Evolutionary conservation across 2,797 vertebrate genomes (phyloP), one percentile per base, ranked within the genome.

Genomic region (Naso thynnoides): DNA sequence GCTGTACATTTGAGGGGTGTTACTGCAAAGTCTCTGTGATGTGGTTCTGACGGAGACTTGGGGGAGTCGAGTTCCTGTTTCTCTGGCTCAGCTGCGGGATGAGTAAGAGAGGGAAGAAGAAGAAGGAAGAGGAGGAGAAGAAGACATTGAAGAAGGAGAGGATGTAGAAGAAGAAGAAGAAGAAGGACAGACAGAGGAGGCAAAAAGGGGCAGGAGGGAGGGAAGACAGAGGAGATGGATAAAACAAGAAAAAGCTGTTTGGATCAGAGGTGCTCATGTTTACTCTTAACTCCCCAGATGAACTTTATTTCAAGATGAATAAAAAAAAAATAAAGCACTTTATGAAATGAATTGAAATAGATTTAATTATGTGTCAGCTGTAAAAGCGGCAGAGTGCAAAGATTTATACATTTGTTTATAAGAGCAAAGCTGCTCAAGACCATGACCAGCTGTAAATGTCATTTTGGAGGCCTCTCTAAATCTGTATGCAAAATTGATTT

Each of bases 341-440:
- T 21, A 44, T 54, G 47, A 82, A 84, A 76, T 64, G 11, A 83
- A 79, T 19, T 29, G 49, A 79, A 80, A 71, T 66, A 11, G 58
- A 78, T 75, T 81, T 83, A 88, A 83, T 82, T 80, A 73, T 76
- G 61, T 85, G 79, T 81, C 81, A 72, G 73, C 68, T 82, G 47
- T 76, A 76, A 73, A 78, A 72, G 24, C 44, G 1, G 41, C 38
- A 36, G 65, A 53, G 71, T 73, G 79, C 79, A 79, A 75, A 82
- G 57, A 81, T 81, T 75, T 69, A 70, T 71, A 61, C 41, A 33
- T 82, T 71, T 66, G 58, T 72, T 76, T 77, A 38, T 79, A 66
- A 74, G 21, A 57, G 48, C 60, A 55, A 14, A 65, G 24, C 55
- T 52, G 59, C 70, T 76, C 33, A 8, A 68, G 61, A 64, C 38